A percentile compares a stretch with the other conserved stretches of the same genome.
Evolutionary conservation across 2,888 invertebrate genomes (phyloP).

Genomic region (Nymphalis urticae): DNA sequence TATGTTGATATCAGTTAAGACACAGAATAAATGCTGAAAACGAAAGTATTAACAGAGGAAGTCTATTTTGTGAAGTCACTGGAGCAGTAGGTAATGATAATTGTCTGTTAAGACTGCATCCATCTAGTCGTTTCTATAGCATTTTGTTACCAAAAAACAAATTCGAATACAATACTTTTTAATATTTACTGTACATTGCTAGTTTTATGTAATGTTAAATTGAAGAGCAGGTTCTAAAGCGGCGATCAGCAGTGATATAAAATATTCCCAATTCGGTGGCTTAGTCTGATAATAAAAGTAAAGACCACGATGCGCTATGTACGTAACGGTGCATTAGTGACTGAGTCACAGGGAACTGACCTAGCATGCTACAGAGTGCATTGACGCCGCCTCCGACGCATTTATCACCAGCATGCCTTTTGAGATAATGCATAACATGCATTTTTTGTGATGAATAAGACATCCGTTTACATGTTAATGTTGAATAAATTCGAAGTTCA

Average conservation of each 20-base stretch:
- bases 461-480: slow-evolving; percentile 64
- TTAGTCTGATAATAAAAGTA: slow-evolving; percentile 48
- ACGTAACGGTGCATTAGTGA: slow-evolving; percentile 76
- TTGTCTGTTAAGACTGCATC: slow-evolving; percentile 60
- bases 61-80: slow-evolving; percentile 72
- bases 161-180: slow-evolving; percentile 19
- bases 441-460: slow-evolving; percentile 73
- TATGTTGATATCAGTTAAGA: too few relatives aligned
- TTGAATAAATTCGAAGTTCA: slow-evolving; percentile 62
- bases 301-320: slow-evolving; percentile 67
- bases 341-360: slow-evolving; percentile 81
- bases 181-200: slow-evolving; percentile 45
- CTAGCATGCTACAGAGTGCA: slow-evolving; percentile 79
- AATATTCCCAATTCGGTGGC: slow-evolving; percentile 1
- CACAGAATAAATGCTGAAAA: slow-evolving; percentile 57
- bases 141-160: slow-evolving; percentile 30
- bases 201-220: slow-evolving; percentile 19
- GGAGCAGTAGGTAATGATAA: slow-evolving; percentile 69
- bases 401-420: slow-evolving; percentile 78
- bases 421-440: slow-evolving; percentile 75
- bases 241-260: slow-evolving; percentile 29
- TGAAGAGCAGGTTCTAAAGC: slow-evolving; percentile 29
- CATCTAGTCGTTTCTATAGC: slow-evolving; percentile 52
- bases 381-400: slow-evolving; percentile 73
- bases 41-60: slow-evolving; percentile 67